Base-by-base conservation (phyloP, 2,797 vertebrate genomes). In the Crocodylus rhombifer region DNA sequence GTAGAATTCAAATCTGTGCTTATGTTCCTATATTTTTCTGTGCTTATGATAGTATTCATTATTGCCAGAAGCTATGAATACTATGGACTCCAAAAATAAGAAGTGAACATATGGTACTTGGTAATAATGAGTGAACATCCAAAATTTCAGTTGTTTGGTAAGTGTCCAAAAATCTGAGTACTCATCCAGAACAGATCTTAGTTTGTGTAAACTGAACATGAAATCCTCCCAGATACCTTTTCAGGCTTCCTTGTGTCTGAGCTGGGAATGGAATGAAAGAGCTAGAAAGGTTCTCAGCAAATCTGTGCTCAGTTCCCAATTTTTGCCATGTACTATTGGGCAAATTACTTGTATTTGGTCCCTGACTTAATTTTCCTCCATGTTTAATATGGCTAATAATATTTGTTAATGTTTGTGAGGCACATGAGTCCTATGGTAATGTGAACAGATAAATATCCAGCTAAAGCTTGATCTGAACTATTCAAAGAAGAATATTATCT, bases 111-210 rank as follows among this genome's bases (percentile, higher is more conserved):
- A 92, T 74, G 92, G 93, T 83, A 74, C 60, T 87, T 83, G 67
- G 79, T 93, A 92, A 95, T 96, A 91, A 92, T n/a, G 92, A 92
- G 84, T 93, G 79, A 95, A 63, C 81, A 95, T 93, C 88, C 88
- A 93, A 82, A 30, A 90, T 86, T 94, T 95, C 77, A 80, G 80
- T 91, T 94, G 86, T 94, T 93, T 0, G 0, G 14, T 86, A 92
- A 92, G 14, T 71, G 80, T 82, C 94, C 80, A 81, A 84, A 65
- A 91, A 93, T 91, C 88, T 74, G 75, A 0, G 6, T 91, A 51
- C 95, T 95, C 88, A 78, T 91, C 77, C 77, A 65, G 88, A 93
- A 93, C 30, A 74, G 91, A 94, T 81, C 79, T 89, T 83, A 67
- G 60, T 30, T 87, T 28, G 75, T 73, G 30, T 87, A 85, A 90